These are phyloP conservation scores for Seriola aureovittata DNA, from an alignment of 2,113 vertebrate species.

Conservation along the genomic window DNA sequence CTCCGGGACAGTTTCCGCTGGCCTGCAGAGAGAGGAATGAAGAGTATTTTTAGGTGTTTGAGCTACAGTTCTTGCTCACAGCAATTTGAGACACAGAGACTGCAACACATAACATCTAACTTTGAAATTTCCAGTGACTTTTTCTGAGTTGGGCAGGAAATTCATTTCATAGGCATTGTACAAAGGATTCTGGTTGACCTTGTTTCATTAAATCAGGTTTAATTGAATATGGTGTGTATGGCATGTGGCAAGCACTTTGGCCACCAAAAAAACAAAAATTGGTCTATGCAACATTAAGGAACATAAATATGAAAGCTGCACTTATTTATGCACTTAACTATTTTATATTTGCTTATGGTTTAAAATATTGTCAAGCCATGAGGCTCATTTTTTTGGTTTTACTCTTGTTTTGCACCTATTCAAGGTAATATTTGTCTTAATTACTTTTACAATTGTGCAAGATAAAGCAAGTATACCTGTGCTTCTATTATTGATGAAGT, in stretches of 20 bases:
- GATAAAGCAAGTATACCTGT: neutral
- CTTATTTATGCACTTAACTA: neutral
- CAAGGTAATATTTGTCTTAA: neutral
- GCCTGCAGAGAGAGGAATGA: conserved; percentile 78
- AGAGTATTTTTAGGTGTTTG: neutral
- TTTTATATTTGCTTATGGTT: neutral
- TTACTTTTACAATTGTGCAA: neutral
- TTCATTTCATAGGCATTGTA: neutral
- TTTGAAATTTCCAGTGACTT: neutral
- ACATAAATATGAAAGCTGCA: neutral
- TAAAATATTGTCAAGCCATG: neutral
- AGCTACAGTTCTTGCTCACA: neutral
- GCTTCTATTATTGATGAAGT: neutral
- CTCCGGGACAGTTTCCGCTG: conserved; percentile 85
- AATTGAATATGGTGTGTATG: neutral
- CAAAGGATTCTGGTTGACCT: neutral
- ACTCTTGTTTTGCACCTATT: neutral
- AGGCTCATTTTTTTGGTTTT: neutral
- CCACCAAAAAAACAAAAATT: neutral
- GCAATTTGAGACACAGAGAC: neutral
- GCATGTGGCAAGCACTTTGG: neutral
- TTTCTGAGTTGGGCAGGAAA: neutral
- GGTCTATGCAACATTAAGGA: neutral
- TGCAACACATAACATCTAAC: neutral
- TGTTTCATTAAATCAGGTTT: neutral